Percentiles rank a stretch among this genome's conserved stretches.
Evolutionary conservation across 2,888 invertebrate genomes (phyloP).

Genomic region (Tillus elongatus): DNA sequence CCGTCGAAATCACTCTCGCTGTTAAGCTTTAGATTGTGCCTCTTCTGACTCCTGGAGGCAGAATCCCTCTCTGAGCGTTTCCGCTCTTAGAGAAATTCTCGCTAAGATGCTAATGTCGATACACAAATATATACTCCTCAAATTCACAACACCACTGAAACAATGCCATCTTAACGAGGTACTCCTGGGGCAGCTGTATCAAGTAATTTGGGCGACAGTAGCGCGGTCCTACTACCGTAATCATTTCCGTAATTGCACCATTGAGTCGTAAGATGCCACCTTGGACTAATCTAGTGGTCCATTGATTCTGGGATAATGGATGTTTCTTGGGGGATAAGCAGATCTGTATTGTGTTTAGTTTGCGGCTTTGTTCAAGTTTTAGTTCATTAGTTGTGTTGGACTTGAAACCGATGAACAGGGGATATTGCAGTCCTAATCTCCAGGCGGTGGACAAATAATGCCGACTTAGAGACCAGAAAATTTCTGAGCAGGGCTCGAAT

Average conservation of each 20-base stretch:
- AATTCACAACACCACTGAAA: slow-evolving; percentile 25
- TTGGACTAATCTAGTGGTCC: slow-evolving; percentile 39
- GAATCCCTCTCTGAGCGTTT: no score
- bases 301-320: slow-evolving; percentile 41
- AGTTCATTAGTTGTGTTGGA: slow-evolving; percentile 35
- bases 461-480: neutral
- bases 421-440: slow-evolving; percentile 18
- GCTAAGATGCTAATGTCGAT: slow-evolving; percentile 29
- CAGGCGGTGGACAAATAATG: slow-evolving; percentile 11
- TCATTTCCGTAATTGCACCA: slow-evolving; percentile 39
- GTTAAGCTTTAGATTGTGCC: no score
- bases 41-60: no score
- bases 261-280: slow-evolving; percentile 38
- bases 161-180: slow-evolving; percentile 38
- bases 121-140: slow-evolving; percentile 24
- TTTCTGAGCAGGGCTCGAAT: no score
- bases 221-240: slow-evolving; percentile 23
- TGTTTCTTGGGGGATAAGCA: slow-evolving; percentile 39
- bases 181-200: slow-evolving; percentile 35
- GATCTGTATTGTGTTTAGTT: slow-evolving; percentile 41
- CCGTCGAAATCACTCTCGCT: no score
- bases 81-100: no score
- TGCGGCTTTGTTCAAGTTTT: slow-evolving; percentile 37
- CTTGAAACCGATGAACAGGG: slow-evolving; percentile 22
- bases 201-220: slow-evolving; percentile 34